phyloP scores from a whole-genome alignment of 1,140 invertebrate genomes.

The Drosophila santomea region DNA sequence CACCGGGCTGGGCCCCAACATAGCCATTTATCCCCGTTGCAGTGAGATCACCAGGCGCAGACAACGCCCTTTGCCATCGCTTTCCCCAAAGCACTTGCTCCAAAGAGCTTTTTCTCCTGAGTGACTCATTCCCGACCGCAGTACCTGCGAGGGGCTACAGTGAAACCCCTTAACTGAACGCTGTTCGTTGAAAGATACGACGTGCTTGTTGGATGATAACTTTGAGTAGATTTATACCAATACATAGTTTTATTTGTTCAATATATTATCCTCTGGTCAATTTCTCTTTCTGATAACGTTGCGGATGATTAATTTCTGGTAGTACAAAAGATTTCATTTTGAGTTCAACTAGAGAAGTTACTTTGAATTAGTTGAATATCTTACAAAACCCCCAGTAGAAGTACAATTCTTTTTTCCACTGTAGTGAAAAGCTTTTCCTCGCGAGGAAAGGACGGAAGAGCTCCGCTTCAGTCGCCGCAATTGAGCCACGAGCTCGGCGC shows the following conservation, averaged over 20 bases:
- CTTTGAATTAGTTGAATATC: not conserved
- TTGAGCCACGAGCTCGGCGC: slow-evolving; percentile 47
- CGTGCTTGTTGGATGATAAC: too few species aligned
- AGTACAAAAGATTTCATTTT: not conserved
- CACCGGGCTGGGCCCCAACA: slow-evolving; percentile 6
- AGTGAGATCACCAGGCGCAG: slow-evolving; percentile 31
- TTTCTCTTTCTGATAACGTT: not conserved
- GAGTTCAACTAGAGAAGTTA: not conserved
- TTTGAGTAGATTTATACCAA: too few species aligned
- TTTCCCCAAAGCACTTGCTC: slow-evolving; percentile 33
- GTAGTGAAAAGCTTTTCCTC: slow-evolving; percentile 22
- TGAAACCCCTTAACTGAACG: not conserved
- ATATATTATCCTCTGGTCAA: too few species aligned
- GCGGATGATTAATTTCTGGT: not conserved
- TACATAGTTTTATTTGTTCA: too few species aligned
- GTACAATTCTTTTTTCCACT: not conserved
- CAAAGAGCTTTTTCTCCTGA: slow-evolving; percentile 36
- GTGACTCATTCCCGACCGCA: slow-evolving; percentile 21
- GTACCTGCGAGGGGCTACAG: slow-evolving; percentile 11
- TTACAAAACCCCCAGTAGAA: not conserved
- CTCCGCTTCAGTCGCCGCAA: slow-evolving; percentile 26
- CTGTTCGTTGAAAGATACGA: not conserved
- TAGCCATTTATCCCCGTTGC: not conserved
- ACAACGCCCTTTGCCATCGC: slow-evolving; percentile 39
- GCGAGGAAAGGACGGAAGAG: slow-evolving; percentile 11